Evolutionary conservation across 1,140 invertebrate species (phyloP).

Genomic region (Drosophila lowei): DNA sequence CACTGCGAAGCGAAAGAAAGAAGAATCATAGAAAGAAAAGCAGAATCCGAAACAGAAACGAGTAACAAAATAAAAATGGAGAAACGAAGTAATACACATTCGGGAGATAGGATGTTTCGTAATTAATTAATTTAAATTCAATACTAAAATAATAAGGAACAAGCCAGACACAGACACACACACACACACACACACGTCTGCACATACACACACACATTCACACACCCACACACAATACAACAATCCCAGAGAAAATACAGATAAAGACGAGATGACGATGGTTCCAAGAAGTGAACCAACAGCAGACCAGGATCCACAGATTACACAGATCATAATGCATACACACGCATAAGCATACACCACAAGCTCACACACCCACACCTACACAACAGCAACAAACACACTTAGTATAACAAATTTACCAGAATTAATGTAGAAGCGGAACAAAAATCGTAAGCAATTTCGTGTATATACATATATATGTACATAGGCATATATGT

Average conservation of each 20-base stretch:
- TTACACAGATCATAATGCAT: not conserved
- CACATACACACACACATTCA: constrained; percentile 4
- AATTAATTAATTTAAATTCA: constrained; percentile 75
- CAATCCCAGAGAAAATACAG: not conserved
- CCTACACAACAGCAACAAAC: constrained; percentile 22
- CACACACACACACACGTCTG: constrained; percentile 3
- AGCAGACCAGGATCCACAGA: constrained; percentile 8
- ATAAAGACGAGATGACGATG: too few species aligned
- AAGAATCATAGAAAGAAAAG: too few species aligned
- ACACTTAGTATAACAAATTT: constrained; percentile 73
- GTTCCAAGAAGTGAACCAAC: not conserved
- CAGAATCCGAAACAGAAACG: constrained; percentile 1
- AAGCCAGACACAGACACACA: constrained; percentile 12
- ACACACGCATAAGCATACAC: constrained; percentile 16
- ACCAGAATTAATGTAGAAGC: constrained; percentile 42
- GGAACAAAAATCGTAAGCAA: constrained; percentile 1
- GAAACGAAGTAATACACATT: not conserved
- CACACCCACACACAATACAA: constrained; percentile 12
- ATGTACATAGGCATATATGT: constrained; percentile 17
- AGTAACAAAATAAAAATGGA: not conserved
- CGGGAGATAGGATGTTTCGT: constrained; percentile 62
- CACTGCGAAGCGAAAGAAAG: too few species aligned
- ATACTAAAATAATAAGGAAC: constrained; percentile 70
- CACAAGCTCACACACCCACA: constrained; percentile 14
- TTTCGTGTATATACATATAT: constrained; percentile 7